A percentile compares a stretch with the other conserved stretches of the same genome.
Evolutionary conservation across 2,113 vertebrate species (phyloP).

Genomic region (Tachysurus fulvidraco): DNA sequence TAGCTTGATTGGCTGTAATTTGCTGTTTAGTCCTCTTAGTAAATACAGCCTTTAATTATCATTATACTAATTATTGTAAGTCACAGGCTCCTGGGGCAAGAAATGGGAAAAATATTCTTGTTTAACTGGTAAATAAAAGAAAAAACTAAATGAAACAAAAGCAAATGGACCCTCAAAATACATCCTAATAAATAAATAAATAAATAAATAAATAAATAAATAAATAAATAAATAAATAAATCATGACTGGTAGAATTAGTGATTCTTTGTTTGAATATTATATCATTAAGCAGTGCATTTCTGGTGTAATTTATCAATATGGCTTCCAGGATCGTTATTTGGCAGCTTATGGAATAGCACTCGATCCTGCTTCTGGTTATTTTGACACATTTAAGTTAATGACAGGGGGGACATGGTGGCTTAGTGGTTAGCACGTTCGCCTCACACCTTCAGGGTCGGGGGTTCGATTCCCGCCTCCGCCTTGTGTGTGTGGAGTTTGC

Average conservation of each 20-base stretch:
- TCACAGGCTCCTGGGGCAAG: background rate
- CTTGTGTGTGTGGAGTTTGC: too few relatives aligned
- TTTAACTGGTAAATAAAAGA: background rate
- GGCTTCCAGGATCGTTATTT: background rate
- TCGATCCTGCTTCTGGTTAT: background rate
- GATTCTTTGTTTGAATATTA: background rate
- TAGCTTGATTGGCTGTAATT: background rate
- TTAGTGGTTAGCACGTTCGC: too few relatives aligned
- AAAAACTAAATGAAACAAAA: background rate
- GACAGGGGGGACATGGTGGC: too few relatives aligned
- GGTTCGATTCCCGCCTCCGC: too few relatives aligned
- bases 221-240: background rate
- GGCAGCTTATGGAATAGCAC: background rate
- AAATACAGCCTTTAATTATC: background rate
- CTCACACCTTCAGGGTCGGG: too few relatives aligned
- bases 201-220: background rate
- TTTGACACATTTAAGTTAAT: background rate
- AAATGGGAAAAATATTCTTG: background rate
- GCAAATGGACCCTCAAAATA: background rate
- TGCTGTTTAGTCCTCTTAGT: background rate
- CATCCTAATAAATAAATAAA: background rate
- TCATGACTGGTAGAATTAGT: background rate
- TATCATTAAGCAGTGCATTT: background rate
- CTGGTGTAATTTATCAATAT: background rate
- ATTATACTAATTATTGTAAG: background rate